A percentile compares a stretch with the other conserved stretches of the same genome.
Evolutionary conservation across 2,888 invertebrate species (phyloP).

Genomic region (Incurvaria masculella): DNA sequence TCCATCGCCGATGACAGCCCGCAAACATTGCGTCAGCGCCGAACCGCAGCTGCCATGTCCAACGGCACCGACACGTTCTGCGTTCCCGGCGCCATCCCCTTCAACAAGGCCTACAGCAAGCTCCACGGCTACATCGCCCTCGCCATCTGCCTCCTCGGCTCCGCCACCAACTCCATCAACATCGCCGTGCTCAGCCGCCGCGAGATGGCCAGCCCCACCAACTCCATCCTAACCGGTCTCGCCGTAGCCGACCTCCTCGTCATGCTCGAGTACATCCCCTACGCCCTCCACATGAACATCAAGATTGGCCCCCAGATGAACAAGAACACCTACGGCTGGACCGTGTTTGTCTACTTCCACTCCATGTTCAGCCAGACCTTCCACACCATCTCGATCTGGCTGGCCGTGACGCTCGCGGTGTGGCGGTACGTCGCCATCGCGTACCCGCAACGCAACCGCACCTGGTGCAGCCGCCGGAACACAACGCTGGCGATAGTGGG

Average conservation of each 20-base stretch:
- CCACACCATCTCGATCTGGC: constrained; percentile 89
- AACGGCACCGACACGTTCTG: constrained; percentile 50
- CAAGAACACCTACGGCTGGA: constrained; percentile 67
- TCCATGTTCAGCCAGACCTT: constrained; percentile 86
- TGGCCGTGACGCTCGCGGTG: constrained; percentile 88
- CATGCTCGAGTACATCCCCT: constrained; percentile 93
- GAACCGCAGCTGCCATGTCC: constrained; percentile 22
- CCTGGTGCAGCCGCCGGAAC: constrained; percentile 78
- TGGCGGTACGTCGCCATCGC: constrained; percentile 90
- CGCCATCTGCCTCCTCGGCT: constrained; percentile 85
- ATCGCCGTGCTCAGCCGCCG: constrained; percentile 85
- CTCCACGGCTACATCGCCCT: constrained; percentile 85
- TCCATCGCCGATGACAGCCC: not conserved
- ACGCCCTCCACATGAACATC: constrained; percentile 77
- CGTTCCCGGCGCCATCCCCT: constrained; percentile 56
- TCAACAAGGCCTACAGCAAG: constrained; percentile 64
- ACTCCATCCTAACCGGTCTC: constrained; percentile 84
- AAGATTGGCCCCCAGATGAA: constrained; percentile 54
- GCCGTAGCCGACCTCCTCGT: constrained; percentile 93
- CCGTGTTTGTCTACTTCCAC: constrained; percentile 84
- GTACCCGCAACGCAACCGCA: constrained; percentile 73
- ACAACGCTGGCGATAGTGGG: constrained; percentile 72
- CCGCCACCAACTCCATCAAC: constrained; percentile 88
- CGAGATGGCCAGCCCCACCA: constrained; percentile 90
- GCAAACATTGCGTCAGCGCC: not conserved